Conservation (phyloP, 2,113 vertebrate species). For the Zosterops borbonicus region DNA sequence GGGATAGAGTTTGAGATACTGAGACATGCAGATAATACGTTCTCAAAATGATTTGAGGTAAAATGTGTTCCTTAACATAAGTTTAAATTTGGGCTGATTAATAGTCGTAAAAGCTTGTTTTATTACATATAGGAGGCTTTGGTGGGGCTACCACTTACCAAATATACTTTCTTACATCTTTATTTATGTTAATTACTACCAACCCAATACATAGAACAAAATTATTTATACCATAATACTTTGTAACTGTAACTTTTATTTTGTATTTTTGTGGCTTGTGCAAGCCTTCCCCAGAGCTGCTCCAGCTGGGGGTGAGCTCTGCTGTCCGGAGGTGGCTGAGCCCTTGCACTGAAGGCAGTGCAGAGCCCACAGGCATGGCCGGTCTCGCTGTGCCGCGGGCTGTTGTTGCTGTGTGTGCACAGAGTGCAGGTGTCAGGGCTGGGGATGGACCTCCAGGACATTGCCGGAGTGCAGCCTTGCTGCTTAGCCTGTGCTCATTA, state of each 20-base stretch:
- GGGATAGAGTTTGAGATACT: neutral
- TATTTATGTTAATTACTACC: neutral
- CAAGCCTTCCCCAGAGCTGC: neutral
- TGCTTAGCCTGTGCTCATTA: neutral
- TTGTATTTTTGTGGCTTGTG: neutral
- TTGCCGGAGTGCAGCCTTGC: rapidly evolving
- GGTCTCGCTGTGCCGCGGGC: rapidly evolving
- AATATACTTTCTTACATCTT: neutral
- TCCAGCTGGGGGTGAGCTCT: neutral
- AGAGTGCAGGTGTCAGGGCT: rapidly evolving
- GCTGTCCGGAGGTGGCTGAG: neutral
- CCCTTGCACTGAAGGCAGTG: neutral
- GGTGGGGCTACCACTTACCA: neutral
- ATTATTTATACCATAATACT: neutral
- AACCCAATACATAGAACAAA: neutral
- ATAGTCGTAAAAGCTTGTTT: constrained; percentile 12
- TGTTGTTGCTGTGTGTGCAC: rapidly evolving
- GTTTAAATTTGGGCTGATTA: constrained; percentile 25
- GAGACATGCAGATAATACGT: constrained; percentile 15
- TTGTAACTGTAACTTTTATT: neutral
- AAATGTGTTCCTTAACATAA: constrained; percentile 31
- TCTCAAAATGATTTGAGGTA: constrained; percentile 37
- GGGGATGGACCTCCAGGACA: rapidly evolving
- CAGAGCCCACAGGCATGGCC: no score
- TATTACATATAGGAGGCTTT: constrained; percentile 29